These are phyloP conservation scores for Pteruthius melanotis DNA, from an alignment of 2,113 vertebrate genomes.

Conservation along the genomic window DNA sequence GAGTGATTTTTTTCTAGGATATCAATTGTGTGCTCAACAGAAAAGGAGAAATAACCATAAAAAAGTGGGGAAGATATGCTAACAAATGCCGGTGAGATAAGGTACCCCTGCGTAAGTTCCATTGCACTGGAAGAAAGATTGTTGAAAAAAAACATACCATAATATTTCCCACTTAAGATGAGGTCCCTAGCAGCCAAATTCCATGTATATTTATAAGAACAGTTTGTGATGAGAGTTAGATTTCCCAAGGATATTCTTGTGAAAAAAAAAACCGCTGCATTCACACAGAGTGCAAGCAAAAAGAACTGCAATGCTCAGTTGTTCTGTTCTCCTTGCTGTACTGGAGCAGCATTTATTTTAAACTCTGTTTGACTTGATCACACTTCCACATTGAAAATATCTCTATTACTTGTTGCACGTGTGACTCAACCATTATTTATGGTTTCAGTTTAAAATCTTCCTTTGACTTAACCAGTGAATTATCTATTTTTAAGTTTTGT, in stretches of 20 bases:
- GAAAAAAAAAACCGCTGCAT: neutral
- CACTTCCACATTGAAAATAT: conserved; percentile 17
- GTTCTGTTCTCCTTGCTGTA: neutral
- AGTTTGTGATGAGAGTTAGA: neutral
- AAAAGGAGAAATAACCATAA: neutral
- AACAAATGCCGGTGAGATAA: neutral
- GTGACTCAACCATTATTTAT: conserved; percentile 3
- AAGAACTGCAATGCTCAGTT: neutral
- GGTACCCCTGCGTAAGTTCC: neutral
- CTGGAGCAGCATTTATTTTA: neutral
- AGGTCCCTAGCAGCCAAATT: neutral
- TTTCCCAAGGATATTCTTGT: neutral
- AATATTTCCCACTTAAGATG: neutral
- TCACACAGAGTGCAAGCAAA: neutral
- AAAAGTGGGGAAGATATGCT: neutral
- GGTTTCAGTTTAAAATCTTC: neutral
- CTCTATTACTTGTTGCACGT: neutral
- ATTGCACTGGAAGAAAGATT: neutral
- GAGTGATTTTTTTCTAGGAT: neutral
- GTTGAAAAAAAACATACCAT: neutral
- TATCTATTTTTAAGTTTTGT: neutral
- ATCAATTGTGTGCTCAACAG: neutral
- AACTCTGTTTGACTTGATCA: neutral
- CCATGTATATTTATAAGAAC: conserved; percentile 27
- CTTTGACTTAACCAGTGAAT: neutral